Evolutionary conservation across 2,888 invertebrate species (phyloP).

Genomic region (Onchidella celtica): DNA sequence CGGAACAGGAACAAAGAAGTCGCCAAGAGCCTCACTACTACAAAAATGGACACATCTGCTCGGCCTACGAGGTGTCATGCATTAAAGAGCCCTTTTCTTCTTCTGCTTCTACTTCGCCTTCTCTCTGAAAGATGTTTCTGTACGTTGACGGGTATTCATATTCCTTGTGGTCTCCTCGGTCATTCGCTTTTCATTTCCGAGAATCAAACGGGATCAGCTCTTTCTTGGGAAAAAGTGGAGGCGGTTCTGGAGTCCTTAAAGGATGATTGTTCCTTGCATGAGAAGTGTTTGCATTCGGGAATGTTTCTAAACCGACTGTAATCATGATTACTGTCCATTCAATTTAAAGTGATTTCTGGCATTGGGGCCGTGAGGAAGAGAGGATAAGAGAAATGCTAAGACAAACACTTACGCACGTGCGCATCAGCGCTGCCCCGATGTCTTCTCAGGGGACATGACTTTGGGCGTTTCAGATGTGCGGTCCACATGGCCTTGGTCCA

Average conservation of each 20-base stretch:
- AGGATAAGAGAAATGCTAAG: not conserved
- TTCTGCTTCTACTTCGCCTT: too few species aligned
- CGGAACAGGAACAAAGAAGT: constrained; percentile 1
- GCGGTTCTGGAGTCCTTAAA: not conserved
- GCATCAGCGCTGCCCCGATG: constrained; percentile 7
- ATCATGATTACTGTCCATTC: constrained; percentile 34
- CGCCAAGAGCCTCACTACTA: not conserved
- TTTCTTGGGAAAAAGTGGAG: not conserved
- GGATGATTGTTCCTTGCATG: constrained; percentile 19
- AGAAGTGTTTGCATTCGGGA: constrained; percentile 38
- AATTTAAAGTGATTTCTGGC: constrained; percentile 31
- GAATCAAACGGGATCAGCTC: constrained; percentile 10
- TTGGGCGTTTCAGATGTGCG: not conserved
- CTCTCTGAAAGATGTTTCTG: not conserved
- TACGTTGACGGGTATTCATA: not conserved
- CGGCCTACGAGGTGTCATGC: constrained; percentile 31
- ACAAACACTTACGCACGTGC: constrained; percentile 30
- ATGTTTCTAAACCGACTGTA: constrained; percentile 23
- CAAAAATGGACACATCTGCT: constrained; percentile 35
- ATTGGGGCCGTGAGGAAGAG: not conserved
- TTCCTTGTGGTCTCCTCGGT: constrained; percentile 1
- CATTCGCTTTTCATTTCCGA: constrained; percentile 21
- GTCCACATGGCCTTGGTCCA: not conserved
- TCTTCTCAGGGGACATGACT: constrained; percentile 1
- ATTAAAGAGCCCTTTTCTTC: not conserved